Evolutionary conservation across 2,797 vertebrate species (phyloP).

Genomic region (Kryptopterus vitreolus): DNA sequence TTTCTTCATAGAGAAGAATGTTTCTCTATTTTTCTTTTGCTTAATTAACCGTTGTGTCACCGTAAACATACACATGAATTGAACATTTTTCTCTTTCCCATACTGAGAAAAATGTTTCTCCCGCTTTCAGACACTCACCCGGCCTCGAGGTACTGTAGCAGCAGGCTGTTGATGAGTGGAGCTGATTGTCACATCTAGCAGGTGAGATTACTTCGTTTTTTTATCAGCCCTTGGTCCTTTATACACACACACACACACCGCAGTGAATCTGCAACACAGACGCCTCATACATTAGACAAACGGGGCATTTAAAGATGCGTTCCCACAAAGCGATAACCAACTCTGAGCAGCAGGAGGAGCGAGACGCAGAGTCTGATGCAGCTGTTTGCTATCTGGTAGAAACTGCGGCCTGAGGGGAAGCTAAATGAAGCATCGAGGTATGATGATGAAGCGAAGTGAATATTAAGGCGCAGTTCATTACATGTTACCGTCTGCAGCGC

Average conservation of each 20-base stretch:
- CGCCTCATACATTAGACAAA: constrained; percentile 45
- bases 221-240: constrained; percentile 43
- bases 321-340: constrained; percentile 26
- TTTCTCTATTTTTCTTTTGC: neutral
- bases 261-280: constrained; percentile 46
- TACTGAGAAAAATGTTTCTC: constrained; percentile 8
- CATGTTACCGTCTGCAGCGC: constrained; percentile 12
- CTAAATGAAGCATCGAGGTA: constrained; percentile 30
- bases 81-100: too few species aligned
- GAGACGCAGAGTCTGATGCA: constrained; percentile 29
- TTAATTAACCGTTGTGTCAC: neutral
- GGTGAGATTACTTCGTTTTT: constrained; percentile 35
- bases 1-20: neutral
- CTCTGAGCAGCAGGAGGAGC: constrained; percentile 28
- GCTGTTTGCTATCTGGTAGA: constrained; percentile 34
- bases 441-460: constrained; percentile 27
- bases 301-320: constrained; percentile 31
- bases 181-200: constrained; percentile 30
- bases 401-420: constrained; percentile 17
- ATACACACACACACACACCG: constrained; percentile 30
- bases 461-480: constrained; percentile 22
- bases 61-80: neutral
- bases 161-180: constrained; percentile 31
- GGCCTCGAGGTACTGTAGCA: constrained; percentile 29
- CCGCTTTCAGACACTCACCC: constrained; percentile 42